Conservation (phyloP, 2,888 invertebrate genomes). For the Platynereis dumerilii region DNA sequence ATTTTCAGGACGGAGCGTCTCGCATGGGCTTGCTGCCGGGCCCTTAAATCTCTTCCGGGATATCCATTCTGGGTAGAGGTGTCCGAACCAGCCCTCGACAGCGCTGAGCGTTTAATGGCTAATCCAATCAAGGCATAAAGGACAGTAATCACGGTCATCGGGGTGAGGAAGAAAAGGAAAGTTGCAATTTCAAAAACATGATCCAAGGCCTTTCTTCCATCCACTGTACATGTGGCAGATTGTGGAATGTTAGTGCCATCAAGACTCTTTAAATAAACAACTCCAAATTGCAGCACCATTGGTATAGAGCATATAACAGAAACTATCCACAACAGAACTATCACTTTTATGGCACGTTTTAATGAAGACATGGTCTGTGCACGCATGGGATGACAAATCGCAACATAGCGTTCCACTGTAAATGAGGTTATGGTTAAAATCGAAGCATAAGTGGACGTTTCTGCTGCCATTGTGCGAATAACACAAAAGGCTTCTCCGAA, state of each 20-base stretch:
- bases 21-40: slow-evolving; percentile 44
- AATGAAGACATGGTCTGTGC: slow-evolving; percentile 83
- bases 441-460: slow-evolving; percentile 75
- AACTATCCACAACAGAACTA: slow-evolving; percentile 80
- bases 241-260: slow-evolving; percentile 65
- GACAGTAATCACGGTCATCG: slow-evolving; percentile 84
- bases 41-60: slow-evolving; percentile 26
- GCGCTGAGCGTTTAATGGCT: slow-evolving; percentile 43
- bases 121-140: slow-evolving; percentile 70
- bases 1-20: slow-evolving; percentile 68
- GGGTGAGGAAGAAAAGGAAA: slow-evolving; percentile 81
- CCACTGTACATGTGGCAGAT: slow-evolving; percentile 70
- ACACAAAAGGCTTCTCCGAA: slow-evolving; percentile 81
- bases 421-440: slow-evolving; percentile 83
- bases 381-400: slow-evolving; percentile 84
- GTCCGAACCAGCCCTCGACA: slow-evolving; percentile 27
- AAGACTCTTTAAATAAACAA: slow-evolving; percentile 62
- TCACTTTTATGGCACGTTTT: slow-evolving; percentile 80
- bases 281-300: slow-evolving; percentile 74
- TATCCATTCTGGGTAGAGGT: slow-evolving; percentile 23
- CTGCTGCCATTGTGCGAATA: slow-evolving; percentile 79
- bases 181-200: slow-evolving; percentile 71
- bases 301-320: slow-evolving; percentile 75
- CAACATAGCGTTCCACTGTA: slow-evolving; percentile 85
- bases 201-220: slow-evolving; percentile 15